A percentile compares a stretch with the other conserved stretches of the same genome.
phyloP scores from a whole-genome alignment of 2,888 invertebrate species.

The Nomada lathburiana region DNA sequence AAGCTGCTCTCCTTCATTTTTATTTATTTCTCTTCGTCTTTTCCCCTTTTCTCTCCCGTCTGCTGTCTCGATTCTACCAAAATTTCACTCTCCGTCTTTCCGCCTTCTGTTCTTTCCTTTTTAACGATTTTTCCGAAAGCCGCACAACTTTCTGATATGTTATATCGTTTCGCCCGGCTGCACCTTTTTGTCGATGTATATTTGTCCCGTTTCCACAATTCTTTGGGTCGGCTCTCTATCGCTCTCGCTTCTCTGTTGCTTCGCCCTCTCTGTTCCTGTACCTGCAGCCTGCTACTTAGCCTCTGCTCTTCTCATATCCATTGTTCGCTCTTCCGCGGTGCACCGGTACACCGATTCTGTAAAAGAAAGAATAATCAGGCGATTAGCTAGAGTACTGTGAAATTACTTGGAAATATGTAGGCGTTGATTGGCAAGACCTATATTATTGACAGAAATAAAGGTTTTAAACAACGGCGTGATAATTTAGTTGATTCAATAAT shows the following conservation, averaged over 20 bases:
- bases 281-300: slow-evolving; percentile 74
- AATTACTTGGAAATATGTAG: background rate
- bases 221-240: slow-evolving; percentile 23
- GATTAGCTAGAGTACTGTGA: too few relatives aligned
- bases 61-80: background rate
- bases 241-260: slow-evolving; percentile 29
- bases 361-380: slow-evolving; percentile 18
- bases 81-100: slow-evolving; percentile 1
- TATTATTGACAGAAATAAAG: too few relatives aligned
- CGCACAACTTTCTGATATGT: background rate
- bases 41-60: background rate
- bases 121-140: background rate
- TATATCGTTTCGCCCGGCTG: background rate
- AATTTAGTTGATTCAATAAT: too few relatives aligned
- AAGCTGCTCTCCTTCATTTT: slow-evolving; percentile 62
- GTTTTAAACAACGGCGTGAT: too few relatives aligned
- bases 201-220: slow-evolving; percentile 18
- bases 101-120: background rate
- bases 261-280: slow-evolving; percentile 61
- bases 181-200: slow-evolving; percentile 4
- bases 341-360: slow-evolving; percentile 71
- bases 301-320: slow-evolving; percentile 75
- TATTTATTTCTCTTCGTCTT: background rate
- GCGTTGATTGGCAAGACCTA: too few relatives aligned
- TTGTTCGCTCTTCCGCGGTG: slow-evolving; percentile 73